Evolutionary conservation across 2,113 vertebrate genomes (phyloP), one percentile per base, ranked within the genome.

Genomic region (Sula dactylatra): DNA sequence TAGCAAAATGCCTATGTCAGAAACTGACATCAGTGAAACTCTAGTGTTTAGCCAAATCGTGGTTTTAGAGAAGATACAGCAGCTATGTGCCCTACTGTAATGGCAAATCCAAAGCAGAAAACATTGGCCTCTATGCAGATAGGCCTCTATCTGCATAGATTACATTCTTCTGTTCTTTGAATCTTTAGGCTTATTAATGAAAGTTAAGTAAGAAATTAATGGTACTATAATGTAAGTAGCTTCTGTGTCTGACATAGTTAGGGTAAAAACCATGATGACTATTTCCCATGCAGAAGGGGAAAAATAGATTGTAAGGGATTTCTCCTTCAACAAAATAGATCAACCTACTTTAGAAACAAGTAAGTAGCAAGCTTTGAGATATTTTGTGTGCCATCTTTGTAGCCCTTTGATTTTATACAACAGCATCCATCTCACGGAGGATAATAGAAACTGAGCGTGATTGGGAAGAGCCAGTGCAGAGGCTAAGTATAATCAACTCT

Each of bases 211-310:
- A 90, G 76, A 86, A 83, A 92, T 81, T 52, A 88, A 69, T 11
- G 6, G 18, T 83, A 10, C 25, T 74, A 2, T 45, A 40, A 45
- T 29, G 45, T 77, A 40, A 77, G 50, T 49, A 80, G 54, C 15
- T 92, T 82, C 44, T n/a, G 13, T 69, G 27, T 73, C 42, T 80
- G 54, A 65, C 14, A 32, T 0, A 0, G 29, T 52, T 73, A 49
- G 34, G 13, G 11, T 73, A 50, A 94, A 92, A 70, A 4, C 13
- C 0, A 0, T 42, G 16, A 64, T 0, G 4, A 42, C 26, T 54
- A 1, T 84, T 86, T 94, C 29, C 38, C 17, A 36, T 8, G 25
- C 19, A 56, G 18, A 61, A 5, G 9, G 11, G 11, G 86, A 49
- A 76, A 15, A 44, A 6, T 18, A 29, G 7, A 47, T 65, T 61